Base-by-base conservation (phyloP, 2,113 vertebrate genomes). In the Hypomesus transpacificus region DNA sequence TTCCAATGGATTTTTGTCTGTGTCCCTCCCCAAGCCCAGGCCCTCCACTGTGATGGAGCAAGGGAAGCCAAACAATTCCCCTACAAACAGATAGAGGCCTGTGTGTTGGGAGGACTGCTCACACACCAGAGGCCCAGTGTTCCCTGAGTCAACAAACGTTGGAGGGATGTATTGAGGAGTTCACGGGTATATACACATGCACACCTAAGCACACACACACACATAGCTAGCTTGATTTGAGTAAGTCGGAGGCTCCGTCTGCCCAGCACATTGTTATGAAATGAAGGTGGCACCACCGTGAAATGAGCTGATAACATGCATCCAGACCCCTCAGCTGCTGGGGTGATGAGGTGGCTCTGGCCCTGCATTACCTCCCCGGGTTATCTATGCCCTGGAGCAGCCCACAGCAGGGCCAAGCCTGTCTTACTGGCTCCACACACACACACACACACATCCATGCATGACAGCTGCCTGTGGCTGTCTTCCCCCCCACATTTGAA, bases 1-100 rank as follows among this genome's bases (percentile, higher is more conserved):
- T 64, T 64, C 16, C 28, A 34, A 64, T 64, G 18, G 62, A 64
- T 64, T 64, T 64, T 64, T 7, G 60, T 62, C 5, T 61, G 59
- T 14, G 26, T 28, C 61, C 16, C 26, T 14, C 61, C 26, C 17
- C 61, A 31, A 4, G 28, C 26, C 61, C 24, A 2, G 17, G 61
- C 61, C n/a, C n/a, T 34, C 62, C 34, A n/a, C 62, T 64, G 62
- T 64, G 31, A 64, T 34, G 6, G 31, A 39, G 18, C n/a, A 18
- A 11, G 31, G 31, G 62, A 64, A 64, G 62, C 14, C 28, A 64
- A 64, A 64, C 62, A 64, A 39, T 39, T 64, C 39, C 62, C 62
- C 62, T 39, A 31, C 18, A 39, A 31, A 39, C 34, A n/a, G 62
- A 39, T 39, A 9, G 11, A 34, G 28, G 13, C 62, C 31, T 17